Evolutionary conservation across 35 echinoderm and acorn worm species (phyloP).

Genomic region (Hemicentrotus pulcherrimus): DNA sequence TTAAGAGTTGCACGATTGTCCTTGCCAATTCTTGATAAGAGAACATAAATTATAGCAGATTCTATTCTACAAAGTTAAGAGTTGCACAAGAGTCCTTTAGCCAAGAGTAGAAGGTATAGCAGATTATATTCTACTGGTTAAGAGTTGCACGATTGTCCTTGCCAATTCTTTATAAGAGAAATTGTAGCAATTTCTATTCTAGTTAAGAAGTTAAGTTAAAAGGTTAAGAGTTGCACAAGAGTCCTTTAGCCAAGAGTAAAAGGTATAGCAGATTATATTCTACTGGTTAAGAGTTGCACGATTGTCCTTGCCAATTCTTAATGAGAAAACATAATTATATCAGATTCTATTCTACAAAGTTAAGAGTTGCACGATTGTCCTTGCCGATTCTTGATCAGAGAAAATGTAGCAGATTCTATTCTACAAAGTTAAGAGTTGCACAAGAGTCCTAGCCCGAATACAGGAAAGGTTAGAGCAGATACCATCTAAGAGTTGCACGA

Average conservation of each 20-base stretch:
- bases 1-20: no score
- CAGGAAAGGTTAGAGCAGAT: no score
- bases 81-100: neutral
- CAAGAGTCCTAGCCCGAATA: no score
- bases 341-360: no score
- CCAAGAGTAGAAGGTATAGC: neutral
- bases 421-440: no score
- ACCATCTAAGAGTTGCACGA: neutral
- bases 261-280: neutral
- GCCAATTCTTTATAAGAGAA: no score
- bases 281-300: neutral
- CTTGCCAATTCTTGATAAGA: no score
- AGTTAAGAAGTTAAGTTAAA: no score
- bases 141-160: no score
- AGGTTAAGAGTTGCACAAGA: neutral
- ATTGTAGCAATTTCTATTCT: no score
- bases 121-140: no score
- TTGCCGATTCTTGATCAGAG: neutral
- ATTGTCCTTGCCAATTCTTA: neutral
- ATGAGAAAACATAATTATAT: neutral
- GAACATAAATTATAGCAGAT: neutral
- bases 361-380: neutral
- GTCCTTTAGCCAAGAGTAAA: neutral
- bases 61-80: neutral
- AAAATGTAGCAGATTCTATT: no score